Conservation (phyloP, 37 sponge, comb jelly and placozoan genomes). For the Petrosia ficiformis region DNA sequence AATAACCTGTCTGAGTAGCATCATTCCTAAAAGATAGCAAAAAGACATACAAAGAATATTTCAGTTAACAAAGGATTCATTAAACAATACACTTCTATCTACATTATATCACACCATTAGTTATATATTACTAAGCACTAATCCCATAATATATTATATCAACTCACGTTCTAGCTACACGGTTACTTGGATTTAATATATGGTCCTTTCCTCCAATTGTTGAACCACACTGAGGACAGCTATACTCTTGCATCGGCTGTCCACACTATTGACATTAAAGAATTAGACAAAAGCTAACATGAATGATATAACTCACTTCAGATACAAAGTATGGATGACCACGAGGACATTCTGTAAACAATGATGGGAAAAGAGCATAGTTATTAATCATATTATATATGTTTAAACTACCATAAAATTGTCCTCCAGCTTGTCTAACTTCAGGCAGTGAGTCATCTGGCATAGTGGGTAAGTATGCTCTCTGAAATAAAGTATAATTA, state of each 20-base stretch:
- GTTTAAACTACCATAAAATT: conserved; percentile 16
- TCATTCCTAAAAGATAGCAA: conserved; percentile 21
- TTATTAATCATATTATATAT: not conserved
- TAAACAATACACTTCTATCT: too few relatives aligned
- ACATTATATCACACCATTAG: not conserved
- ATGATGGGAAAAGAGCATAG: too few relatives aligned
- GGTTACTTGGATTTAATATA: conserved; percentile 15
- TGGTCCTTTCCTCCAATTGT: conserved; percentile 54
- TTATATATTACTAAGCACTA: not conserved
- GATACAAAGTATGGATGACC: conserved; percentile 75
- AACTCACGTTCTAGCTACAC: conserved; percentile 42
- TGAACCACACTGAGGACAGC: conserved; percentile 41
- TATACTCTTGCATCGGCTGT: conserved; percentile 8
- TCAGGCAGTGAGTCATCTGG: conserved; percentile 51
- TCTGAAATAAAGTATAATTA: conserved; percentile 38
- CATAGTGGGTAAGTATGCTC: conserved; percentile 79
- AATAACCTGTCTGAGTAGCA: conserved; percentile 53
- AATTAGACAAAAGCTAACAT: not conserved
- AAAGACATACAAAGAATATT: not conserved
- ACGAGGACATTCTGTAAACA: conserved; percentile 48
- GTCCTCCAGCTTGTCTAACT: conserved; percentile 11
- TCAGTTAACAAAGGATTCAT: not conserved
- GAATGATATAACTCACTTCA: conserved; percentile 38
- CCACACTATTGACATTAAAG: conserved; percentile 34
- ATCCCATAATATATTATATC: not conserved